Conservation (phyloP, 2,888 invertebrate genomes). For the Melanostoma scalare region DNA sequence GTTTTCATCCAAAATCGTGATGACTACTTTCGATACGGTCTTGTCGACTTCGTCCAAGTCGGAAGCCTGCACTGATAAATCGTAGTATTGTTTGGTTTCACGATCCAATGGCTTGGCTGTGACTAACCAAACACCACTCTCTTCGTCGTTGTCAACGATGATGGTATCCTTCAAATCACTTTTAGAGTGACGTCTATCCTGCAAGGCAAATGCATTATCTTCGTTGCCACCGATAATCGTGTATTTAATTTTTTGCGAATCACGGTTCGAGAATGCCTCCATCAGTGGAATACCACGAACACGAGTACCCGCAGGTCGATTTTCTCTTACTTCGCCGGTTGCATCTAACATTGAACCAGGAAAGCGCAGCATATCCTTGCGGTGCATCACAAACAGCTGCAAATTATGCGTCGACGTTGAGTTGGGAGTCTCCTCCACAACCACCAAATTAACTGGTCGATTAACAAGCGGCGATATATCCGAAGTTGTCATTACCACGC, state of each 20-base stretch:
- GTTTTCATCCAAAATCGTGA: constrained; percentile 93
- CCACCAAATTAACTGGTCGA: constrained; percentile 90
- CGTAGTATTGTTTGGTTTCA: constrained; percentile 88
- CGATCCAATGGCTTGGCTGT: constrained; percentile 90
- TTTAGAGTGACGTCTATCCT: constrained; percentile 79
- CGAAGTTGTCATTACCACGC: constrained; percentile 94
- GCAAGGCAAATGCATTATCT: constrained; percentile 88
- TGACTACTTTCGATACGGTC: constrained; percentile 89
- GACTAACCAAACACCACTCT: constrained; percentile 88
- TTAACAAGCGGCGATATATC: constrained; percentile 92
- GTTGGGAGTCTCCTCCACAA: constrained; percentile 91
- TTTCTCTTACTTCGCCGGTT: constrained; percentile 90
- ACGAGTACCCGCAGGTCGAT: constrained; percentile 87
- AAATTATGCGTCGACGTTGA: constrained; percentile 90
- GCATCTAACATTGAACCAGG: constrained; percentile 85
- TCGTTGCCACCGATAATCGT: constrained; percentile 90
- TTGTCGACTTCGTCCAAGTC: constrained; percentile 91
- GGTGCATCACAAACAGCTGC: constrained; percentile 91
- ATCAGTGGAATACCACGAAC: constrained; percentile 89
- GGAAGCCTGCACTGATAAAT: constrained; percentile 90
- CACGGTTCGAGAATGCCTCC: constrained; percentile 86
- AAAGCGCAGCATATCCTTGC: constrained; percentile 91
- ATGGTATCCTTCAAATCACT: constrained; percentile 75
- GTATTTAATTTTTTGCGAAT: constrained; percentile 86
- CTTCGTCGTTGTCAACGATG: constrained; percentile 81